phyloP scores from a whole-genome alignment of 2,113 vertebrate species.

The Ceuthmochares aereus region DNA sequence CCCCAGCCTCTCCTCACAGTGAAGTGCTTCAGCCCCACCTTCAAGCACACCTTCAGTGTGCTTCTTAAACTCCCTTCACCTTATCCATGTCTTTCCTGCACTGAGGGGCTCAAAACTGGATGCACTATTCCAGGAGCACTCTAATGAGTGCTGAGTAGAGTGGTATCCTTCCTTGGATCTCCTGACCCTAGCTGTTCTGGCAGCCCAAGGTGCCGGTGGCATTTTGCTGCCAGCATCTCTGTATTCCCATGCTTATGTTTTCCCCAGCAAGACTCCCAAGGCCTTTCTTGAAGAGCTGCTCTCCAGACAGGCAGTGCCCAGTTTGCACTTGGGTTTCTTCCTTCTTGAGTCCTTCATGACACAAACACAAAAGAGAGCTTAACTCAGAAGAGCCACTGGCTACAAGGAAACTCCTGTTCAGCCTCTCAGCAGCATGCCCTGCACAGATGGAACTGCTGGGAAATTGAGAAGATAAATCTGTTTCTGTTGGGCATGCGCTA shows the following conservation, averaged over 20 bases:
- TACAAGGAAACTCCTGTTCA: conserved; percentile 26
- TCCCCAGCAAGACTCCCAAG: neutral
- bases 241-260: neutral
- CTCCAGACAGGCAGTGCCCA: neutral
- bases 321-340: accelerated
- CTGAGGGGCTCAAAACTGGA: neutral
- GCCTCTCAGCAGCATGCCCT: neutral
- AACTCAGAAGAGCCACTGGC: neutral
- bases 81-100: neutral
- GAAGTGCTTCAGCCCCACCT: neutral
- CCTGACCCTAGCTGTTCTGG: neutral
- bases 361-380: neutral
- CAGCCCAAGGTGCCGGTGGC: neutral
- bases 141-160: neutral
- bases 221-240: neutral
- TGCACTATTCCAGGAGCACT: neutral
- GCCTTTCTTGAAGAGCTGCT: neutral
- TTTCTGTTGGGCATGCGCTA: neutral
- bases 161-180: neutral
- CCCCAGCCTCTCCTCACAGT: neutral
- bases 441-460: neutral
- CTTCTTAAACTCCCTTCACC: neutral
- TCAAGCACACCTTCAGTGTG: neutral
- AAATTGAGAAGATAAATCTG: neutral
- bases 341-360: neutral